Percentiles rank a stretch among this genome's conserved stretches.
Conservation (phyloP, 2,113 vertebrate species). For the Erythrocercus mccallii region DNA sequence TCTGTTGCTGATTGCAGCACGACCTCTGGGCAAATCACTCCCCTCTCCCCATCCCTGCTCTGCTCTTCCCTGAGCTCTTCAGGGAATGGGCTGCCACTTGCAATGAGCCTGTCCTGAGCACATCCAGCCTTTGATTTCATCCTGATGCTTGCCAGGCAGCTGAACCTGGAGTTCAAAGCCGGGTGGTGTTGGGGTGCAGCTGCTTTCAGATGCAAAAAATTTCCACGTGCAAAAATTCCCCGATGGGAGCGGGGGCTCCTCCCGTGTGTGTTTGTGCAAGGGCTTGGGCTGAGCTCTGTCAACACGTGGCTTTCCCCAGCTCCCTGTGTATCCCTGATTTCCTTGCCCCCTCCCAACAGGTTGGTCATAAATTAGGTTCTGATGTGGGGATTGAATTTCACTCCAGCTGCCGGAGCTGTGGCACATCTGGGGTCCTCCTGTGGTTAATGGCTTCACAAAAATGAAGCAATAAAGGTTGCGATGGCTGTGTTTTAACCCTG, state of each 20-base stretch:
- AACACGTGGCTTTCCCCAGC: rapidly evolving
- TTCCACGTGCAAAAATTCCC: not conserved
- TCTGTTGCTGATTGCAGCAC: not conserved
- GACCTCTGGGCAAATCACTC: not conserved
- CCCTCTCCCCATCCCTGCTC: not conserved
- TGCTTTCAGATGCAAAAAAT: not conserved
- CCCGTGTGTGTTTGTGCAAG: not conserved
- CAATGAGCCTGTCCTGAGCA: not conserved
- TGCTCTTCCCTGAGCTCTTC: not conserved
- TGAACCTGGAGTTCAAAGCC: not conserved
- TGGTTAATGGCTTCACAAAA: slow-evolving; percentile 63
- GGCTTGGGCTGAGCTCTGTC: not conserved
- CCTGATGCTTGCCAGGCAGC: not conserved
- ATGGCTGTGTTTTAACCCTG: slow-evolving; percentile 68
- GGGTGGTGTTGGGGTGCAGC: not conserved
- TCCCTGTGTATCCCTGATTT: not conserved
- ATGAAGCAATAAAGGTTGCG: slow-evolving; percentile 70
- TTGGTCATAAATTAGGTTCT: slow-evolving; percentile 61
- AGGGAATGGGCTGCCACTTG: not conserved
- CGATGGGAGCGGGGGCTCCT: rapidly evolving
- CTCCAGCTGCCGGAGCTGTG: slow-evolving; percentile 50
- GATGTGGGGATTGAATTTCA: slow-evolving; percentile 58
- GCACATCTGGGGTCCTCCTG: slow-evolving; percentile 69
- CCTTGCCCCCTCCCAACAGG: slow-evolving; percentile 13
- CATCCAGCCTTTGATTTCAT: not conserved